phyloP scores from a whole-genome alignment of 2,888 invertebrate genomes.

The Cylloceria caligata region DNA sequence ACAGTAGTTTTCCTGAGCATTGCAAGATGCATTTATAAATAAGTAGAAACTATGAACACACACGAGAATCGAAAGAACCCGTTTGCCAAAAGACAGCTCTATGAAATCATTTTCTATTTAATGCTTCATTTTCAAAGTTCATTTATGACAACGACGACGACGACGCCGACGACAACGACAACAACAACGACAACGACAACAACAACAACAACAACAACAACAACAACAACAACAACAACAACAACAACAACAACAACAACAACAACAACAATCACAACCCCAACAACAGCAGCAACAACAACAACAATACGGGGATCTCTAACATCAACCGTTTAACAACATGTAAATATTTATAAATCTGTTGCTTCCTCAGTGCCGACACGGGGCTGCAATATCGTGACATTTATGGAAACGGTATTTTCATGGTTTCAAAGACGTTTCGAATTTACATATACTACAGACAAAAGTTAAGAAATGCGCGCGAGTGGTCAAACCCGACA shows the following conservation, averaged over 20 bases:
- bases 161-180: too few species aligned
- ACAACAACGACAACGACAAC: conserved; percentile 45
- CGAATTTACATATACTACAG: conserved; percentile 16
- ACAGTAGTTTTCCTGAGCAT: conserved; percentile 7
- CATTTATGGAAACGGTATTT: conserved; percentile 48
- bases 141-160: conserved; percentile 56
- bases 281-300: conserved; percentile 59
- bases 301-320: conserved; percentile 68
- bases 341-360: conserved; percentile 74
- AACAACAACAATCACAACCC: conserved; percentile 26
- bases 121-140: conserved; percentile 1
- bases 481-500: background rate
- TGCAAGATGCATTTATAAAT: conserved; percentile 16
- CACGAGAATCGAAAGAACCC: background rate
- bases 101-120: conserved; percentile 17
- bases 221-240: too few species aligned
- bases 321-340: conserved; percentile 73
- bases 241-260: too few species aligned
- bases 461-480: conserved; percentile 1
- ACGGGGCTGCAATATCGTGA: conserved; percentile 17
- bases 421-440: background rate
- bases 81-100: conserved; percentile 3
- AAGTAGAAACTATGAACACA: too few species aligned
- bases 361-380: conserved; percentile 21
- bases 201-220: conserved; percentile 61